Base-by-base conservation (phyloP, 2,888 invertebrate species). In the Hanleya hanleyi region DNA sequence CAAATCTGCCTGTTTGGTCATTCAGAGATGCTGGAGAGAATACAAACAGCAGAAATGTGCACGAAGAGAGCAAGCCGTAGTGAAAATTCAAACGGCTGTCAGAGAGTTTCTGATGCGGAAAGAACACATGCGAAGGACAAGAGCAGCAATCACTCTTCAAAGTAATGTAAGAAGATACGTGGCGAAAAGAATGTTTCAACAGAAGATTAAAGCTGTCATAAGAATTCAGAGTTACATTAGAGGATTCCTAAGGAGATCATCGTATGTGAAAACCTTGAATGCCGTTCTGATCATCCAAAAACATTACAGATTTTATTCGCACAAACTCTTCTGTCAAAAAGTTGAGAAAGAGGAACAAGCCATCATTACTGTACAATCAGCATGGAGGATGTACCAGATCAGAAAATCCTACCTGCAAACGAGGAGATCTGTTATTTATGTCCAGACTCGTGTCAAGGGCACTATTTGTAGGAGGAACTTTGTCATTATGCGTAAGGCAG, bases 21-120 rank as follows among this genome's bases (percentile, higher is more conserved):
- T 82, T 36, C 82, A 82, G 65, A 71, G 33, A 41, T 70, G 71
- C 29, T 81, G 81, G 81, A 75, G 80, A 62, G 36, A 41, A 9
- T 32, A 50, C 22, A 51, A 68, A 35, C 67, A 7, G 37, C 47
- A 32, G 33, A 15, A 64, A 73, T n/a, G 18, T 57, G 26, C 9
- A 26, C 9, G 57, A 12, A n/a, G 12, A 9, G 18, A 57, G 22
- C 9, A 57, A 57, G 47, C 47, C 12, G 47, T 41, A n/a, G 12
- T 41, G 47, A 35, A 12, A 12, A 26, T 9, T 12, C 12, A 26
- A 33, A 26, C 64, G 33, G 12, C 15, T 12, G 15, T 29, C 29
- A 47, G 50, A 22, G 68, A 33, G 18, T 50, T 4, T 6, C 22
- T 41, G 15, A 15, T 36, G 4, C 22, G 37, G 29, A 50, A 33